Conservation (phyloP, 2,888 invertebrate genomes). For the Ctena decussata region DNA sequence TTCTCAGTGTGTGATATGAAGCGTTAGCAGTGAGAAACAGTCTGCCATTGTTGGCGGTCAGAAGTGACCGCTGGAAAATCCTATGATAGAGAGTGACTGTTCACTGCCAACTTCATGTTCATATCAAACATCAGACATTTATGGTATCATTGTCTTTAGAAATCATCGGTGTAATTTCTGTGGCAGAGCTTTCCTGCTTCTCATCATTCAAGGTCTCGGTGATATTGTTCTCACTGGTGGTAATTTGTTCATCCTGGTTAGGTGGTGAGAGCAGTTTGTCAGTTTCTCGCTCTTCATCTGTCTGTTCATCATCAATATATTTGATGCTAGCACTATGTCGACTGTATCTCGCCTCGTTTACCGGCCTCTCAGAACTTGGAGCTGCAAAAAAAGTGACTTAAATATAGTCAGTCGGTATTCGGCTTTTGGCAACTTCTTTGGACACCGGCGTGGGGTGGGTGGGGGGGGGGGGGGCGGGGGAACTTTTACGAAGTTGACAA, state of each 20-base stretch:
- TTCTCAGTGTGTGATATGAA: no score
- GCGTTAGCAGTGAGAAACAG: no score
- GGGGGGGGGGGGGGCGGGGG: no score
- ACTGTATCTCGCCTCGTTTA: conserved; percentile 71
- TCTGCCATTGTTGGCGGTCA: no score
- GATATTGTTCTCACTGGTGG: neutral
- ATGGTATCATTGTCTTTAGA: conserved; percentile 24
- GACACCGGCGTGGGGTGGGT: no score
- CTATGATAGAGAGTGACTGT: no score
- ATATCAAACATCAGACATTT: conserved; percentile 24
- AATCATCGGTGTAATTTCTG: conserved; percentile 54
- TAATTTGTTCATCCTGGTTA: neutral
- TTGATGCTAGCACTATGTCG: neutral
- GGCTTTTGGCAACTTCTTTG: no score
- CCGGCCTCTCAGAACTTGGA: conserved; percentile 14
- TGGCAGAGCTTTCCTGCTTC: neutral
- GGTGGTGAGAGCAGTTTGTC: conserved; percentile 51
- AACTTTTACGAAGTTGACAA: no score
- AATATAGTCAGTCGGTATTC: no score
- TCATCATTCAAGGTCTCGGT: neutral
- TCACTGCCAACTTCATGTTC: no score
- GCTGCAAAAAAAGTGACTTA: conserved; percentile 9
- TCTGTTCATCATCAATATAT: conserved; percentile 71
- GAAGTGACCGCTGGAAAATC: no score
- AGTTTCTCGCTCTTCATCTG: conserved; percentile 69